These are phyloP conservation scores for Tichodroma muraria DNA, from an alignment of 2,113 vertebrate species.

Conservation along the genomic window DNA sequence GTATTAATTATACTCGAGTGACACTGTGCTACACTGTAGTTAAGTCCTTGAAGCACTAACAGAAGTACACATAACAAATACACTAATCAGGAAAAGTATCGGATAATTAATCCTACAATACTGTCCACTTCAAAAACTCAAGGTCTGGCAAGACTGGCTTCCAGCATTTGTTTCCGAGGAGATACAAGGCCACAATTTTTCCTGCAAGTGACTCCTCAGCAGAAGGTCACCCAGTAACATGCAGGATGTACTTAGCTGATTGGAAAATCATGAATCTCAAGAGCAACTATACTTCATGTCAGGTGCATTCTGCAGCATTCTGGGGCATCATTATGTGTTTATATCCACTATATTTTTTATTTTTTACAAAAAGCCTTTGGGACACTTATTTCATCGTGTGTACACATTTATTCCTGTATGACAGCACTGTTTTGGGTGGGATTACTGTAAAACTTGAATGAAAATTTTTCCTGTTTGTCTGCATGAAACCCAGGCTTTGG, in stretches of 20 bases:
- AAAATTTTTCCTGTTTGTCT: background rate
- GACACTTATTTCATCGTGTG: background rate
- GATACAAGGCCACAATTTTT: conserved; percentile 41
- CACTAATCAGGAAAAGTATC: conserved; percentile 45
- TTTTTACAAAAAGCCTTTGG: background rate
- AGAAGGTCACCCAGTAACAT: conserved; percentile 24
- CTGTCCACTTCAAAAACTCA: conserved; percentile 5
- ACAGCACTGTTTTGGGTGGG: background rate
- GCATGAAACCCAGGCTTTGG: background rate
- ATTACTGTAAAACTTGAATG: background rate
- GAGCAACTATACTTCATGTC: background rate
- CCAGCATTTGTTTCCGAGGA: conserved; percentile 34
- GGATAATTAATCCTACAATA: conserved; percentile 40
- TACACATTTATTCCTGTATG: background rate
- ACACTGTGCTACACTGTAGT: conserved; percentile 4
- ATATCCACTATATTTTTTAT: background rate
- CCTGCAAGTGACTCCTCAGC: background rate
- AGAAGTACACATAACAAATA: conserved; percentile 20
- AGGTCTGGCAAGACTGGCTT: conserved; percentile 39
- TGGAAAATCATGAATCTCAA: conserved; percentile 21
- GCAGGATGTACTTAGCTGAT: conserved; percentile 41
- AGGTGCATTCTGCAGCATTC: background rate
- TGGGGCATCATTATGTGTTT: background rate
- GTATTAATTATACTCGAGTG: conserved; percentile 26
- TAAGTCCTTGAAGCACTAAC: conserved; percentile 55